Evolutionary conservation across 2,888 invertebrate genomes (phyloP).

Genomic region (Acanthosepion lycidas): DNA sequence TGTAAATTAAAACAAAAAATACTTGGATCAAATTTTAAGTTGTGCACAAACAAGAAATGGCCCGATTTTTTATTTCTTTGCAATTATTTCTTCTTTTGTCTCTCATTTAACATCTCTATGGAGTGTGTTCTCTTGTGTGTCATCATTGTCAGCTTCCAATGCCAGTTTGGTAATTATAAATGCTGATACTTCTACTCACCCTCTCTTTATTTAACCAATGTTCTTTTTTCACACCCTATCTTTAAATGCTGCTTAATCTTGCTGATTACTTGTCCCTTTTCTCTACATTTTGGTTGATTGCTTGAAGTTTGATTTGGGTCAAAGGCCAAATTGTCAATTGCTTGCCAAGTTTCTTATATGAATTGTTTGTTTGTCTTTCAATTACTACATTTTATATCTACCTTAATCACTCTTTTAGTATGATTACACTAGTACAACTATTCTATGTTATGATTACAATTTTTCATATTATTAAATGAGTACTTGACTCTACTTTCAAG

Average conservation of each 20-base stretch:
- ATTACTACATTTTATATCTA: background rate
- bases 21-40: background rate
- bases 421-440: background rate
- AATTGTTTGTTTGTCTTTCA: slow-evolving; percentile 33
- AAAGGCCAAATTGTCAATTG: background rate
- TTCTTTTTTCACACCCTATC: background rate
- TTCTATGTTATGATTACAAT: background rate
- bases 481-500: background rate
- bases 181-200: background rate
- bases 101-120: background rate
- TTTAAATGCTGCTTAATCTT: background rate
- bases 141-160: slow-evolving; percentile 11
- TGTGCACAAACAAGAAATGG: background rate
- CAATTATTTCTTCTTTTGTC: background rate
- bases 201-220: background rate
- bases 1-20: slow-evolving; percentile 33
- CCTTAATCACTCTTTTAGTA: background rate
- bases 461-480: background rate
- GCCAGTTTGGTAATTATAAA: background rate
- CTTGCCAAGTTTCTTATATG: background rate
- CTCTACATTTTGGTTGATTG: background rate
- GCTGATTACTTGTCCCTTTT: background rate
- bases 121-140: background rate
- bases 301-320: slow-evolving; percentile 20
- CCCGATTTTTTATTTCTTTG: background rate